Evolutionary conservation across 1,140 invertebrate species (phyloP).

Genomic region (Belonocnema kinseyi): DNA sequence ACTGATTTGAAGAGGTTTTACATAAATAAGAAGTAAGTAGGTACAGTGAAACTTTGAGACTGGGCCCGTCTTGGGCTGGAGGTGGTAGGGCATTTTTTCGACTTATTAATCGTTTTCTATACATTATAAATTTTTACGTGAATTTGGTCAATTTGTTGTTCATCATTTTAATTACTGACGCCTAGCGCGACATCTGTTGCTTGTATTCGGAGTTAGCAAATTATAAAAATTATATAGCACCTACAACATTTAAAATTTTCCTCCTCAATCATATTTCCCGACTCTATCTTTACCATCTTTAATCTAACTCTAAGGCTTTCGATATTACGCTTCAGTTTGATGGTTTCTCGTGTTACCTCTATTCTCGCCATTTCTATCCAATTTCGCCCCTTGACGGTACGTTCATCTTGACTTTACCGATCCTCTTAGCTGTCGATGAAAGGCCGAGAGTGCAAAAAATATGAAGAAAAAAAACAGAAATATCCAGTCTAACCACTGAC

Average conservation of each 20-base stretch:
- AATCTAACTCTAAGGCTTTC: not conserved
- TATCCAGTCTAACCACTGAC: not conserved
- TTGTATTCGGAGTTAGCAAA: no score
- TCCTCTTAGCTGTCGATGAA: constrained; percentile 27
- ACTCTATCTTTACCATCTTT: not conserved
- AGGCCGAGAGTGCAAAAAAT: constrained; percentile 12
- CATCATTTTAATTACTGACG: not conserved
- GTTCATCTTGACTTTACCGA: constrained; percentile 14
- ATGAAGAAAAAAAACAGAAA: not conserved
- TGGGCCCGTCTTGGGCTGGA: no score
- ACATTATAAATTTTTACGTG: not conserved
- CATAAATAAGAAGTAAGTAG: no score
- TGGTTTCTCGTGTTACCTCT: not conserved
- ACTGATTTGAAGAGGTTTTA: no score
- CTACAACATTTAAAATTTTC: not conserved
- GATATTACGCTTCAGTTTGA: not conserved
- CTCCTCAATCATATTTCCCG: not conserved
- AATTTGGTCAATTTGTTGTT: not conserved
- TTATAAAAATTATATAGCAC: no score
- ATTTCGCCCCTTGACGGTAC: not conserved
- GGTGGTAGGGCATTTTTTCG: no score
- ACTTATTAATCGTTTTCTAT: not conserved
- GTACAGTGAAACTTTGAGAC: no score
- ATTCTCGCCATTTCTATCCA: constrained; percentile 2
- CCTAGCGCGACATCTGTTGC: no score